Evolutionary conservation across 2,113 vertebrate species (phyloP), one percentile per base, ranked within the genome.

Genomic region (Morone saxatilis): DNA sequence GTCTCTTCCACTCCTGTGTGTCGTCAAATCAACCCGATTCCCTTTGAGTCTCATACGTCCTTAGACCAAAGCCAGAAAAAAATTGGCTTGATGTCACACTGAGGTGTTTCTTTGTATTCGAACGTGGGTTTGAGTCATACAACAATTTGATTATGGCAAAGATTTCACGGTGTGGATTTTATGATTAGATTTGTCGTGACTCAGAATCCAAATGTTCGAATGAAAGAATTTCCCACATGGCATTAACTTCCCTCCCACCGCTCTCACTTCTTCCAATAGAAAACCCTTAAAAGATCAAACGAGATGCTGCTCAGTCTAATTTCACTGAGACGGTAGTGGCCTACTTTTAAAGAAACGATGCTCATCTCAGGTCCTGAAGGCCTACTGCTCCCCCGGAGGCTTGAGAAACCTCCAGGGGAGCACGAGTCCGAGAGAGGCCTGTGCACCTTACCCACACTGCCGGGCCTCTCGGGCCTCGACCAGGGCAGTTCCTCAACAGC

Each of bases 401-500:
- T 56, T 60, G 20, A 36, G 14, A 70, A 80, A 60, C 56, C 76
- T 86, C 71, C 83, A 70, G 62, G 54, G 76, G 80, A 78, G 61
- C 31, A 53, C 17, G 8, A 61, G 36, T 36, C 22, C 45, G 25
- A 40, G 54, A 62, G 69, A 80, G 76, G 62, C 41, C 43, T 75
- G 51, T 63, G 12, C 72, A 62, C n/a, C 71, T 47, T 17, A 47
- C 45, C 83, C 73, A 19, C 70, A 69, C 71, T 71, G 76, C 81
- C 68, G 22, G 38, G 83, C 84, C 70, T 7, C 62, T 81, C 19
- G 5, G 72, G 76, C 80, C 56, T 81, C 20, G 62, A 71, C 79
- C 78, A 81, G 84, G 71, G 88, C 91, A 65, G 87, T 87, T 84
- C 83, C 86, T 95, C 93, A 98, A 97, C 96, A 96, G 88, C 91